Evolutionary conservation across 2,888 invertebrate species (phyloP).

Genomic region (Dryocosmus kuriphilus): DNA sequence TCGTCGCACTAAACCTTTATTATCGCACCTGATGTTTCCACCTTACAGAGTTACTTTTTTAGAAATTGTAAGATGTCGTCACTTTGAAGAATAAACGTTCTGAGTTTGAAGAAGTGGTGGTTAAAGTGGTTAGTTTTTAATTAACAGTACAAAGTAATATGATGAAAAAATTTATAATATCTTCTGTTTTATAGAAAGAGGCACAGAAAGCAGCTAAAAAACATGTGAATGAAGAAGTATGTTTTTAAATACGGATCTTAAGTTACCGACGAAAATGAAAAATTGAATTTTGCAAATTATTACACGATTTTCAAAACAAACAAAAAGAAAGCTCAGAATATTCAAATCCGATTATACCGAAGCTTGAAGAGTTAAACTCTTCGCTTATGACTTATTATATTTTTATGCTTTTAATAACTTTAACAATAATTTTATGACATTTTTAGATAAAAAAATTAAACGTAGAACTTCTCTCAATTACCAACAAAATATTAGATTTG

Average conservation of each 20-base stretch:
- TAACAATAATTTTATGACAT: slow-evolving; percentile 1
- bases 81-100: slow-evolving; percentile 68
- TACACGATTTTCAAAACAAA: no score
- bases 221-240: slow-evolving; percentile 69
- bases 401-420: background rate
- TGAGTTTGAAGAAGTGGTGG: slow-evolving; percentile 70
- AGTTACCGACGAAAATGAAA: background rate
- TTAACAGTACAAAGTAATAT: slow-evolving; percentile 32
- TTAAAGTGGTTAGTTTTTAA: slow-evolving; percentile 68
- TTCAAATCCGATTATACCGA: no score
- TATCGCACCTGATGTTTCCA: background rate
- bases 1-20: slow-evolving; percentile 19
- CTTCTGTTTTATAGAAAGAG: slow-evolving; percentile 63
- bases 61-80: slow-evolving; percentile 69
- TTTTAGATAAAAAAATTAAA: slow-evolving; percentile 67
- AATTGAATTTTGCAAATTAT: background rate
- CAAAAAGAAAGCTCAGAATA: no score
- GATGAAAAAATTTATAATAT: slow-evolving; percentile 39
- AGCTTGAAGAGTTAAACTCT: no score
- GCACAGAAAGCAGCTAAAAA: slow-evolving; percentile 64
- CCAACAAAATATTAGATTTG: slow-evolving; percentile 66
- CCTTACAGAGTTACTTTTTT: slow-evolving; percentile 41
- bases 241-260: background rate
- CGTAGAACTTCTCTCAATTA: slow-evolving; percentile 61
- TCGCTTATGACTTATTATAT: background rate